phyloP scores from a whole-genome alignment of 2,888 invertebrate genomes.

The Megamerina dolium region DNA sequence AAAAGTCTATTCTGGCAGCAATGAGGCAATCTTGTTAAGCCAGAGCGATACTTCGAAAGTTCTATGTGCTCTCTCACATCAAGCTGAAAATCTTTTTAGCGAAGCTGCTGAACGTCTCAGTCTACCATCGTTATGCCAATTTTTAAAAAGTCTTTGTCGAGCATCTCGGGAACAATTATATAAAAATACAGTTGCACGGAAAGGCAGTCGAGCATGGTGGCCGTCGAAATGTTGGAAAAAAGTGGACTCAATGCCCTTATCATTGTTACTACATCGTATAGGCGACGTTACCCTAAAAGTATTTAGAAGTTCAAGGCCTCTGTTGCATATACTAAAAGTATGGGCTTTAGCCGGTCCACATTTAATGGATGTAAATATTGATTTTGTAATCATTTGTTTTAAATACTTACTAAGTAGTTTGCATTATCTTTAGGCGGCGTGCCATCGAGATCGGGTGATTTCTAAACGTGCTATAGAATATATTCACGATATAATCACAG shows the following conservation, averaged over 20 bases:
- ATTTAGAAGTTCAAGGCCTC: slow-evolving; percentile 76
- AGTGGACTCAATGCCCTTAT: slow-evolving; percentile 51
- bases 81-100: slow-evolving; percentile 85
- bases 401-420: neutral
- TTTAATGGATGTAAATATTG: slow-evolving; percentile 72
- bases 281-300: slow-evolving; percentile 85
- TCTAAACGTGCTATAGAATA: slow-evolving; percentile 88
- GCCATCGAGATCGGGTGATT: slow-evolving; percentile 81
- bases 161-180: slow-evolving; percentile 73
- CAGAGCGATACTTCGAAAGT: slow-evolving; percentile 82
- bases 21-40: slow-evolving; percentile 56
- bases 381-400: neutral
- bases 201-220: slow-evolving; percentile 50
- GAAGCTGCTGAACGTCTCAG: slow-evolving; percentile 83
- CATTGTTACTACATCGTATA: slow-evolving; percentile 70
- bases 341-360: slow-evolving; percentile 92
- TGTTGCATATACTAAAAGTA: slow-evolving; percentile 84
- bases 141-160: slow-evolving; percentile 73
- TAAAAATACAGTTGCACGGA: slow-evolving; percentile 50
- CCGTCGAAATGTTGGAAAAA: slow-evolving; percentile 50
- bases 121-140: slow-evolving; percentile 74
- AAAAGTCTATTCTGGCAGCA: slow-evolving; percentile 47
- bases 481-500: slow-evolving; percentile 86
- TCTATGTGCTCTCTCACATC: slow-evolving; percentile 81
- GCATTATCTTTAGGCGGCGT: slow-evolving; percentile 64